Conservation (phyloP, 2,888 invertebrate genomes). For the Cataglyphis livida region DNA sequence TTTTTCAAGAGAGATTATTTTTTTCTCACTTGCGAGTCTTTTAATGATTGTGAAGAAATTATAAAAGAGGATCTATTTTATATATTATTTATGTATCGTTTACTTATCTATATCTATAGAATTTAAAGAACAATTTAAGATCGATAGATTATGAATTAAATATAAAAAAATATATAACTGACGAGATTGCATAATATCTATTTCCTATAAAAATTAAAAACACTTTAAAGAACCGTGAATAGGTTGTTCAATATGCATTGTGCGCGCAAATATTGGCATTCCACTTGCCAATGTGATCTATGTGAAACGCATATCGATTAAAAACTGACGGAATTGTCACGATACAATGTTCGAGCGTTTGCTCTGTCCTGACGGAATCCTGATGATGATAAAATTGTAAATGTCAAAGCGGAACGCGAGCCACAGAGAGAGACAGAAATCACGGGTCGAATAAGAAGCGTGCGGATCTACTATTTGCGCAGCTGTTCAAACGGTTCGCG, state of each 20-base stretch:
- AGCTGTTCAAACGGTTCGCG: slow-evolving; percentile 80
- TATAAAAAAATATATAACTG: not conserved
- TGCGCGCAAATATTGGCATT: not conserved
- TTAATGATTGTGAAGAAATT: not conserved
- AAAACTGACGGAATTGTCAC: slow-evolving; percentile 10
- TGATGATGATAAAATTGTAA: slow-evolving; percentile 56
- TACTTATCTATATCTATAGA: not conserved
- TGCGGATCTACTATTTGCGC: slow-evolving; percentile 79
- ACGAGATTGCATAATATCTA: not conserved
- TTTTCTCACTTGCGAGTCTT: not conserved
- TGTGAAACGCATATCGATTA: slow-evolving; percentile 8
- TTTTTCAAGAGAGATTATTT: not conserved
- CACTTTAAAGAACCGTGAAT: not conserved
- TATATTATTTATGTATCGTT: not conserved
- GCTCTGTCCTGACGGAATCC: not conserved
- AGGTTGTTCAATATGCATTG: not conserved
- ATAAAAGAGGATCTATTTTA: not conserved
- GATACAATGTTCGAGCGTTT: slow-evolving; percentile 2
- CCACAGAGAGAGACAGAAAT: slow-evolving; percentile 64
- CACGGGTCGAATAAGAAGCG: slow-evolving; percentile 58
- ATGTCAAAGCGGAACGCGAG: slow-evolving; percentile 55
- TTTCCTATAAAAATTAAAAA: not conserved
- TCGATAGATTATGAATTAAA: not conserved
- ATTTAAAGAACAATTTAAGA: not conserved
- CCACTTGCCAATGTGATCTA: not conserved